Conservation (phyloP, 2,888 invertebrate genomes). For the Drosophila diplacantha region DNA sequence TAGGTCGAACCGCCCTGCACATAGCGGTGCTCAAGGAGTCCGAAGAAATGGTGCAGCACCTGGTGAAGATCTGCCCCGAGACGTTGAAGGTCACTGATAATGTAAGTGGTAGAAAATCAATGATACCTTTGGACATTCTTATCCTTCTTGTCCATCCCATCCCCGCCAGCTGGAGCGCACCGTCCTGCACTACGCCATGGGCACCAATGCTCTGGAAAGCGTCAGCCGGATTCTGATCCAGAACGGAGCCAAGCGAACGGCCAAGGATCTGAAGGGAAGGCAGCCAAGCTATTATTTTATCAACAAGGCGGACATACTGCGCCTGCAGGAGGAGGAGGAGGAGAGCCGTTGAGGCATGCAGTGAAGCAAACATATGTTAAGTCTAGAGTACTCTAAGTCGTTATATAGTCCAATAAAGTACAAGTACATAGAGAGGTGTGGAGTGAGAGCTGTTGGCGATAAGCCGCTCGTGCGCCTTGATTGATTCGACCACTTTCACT, state of each 20-base stretch:
- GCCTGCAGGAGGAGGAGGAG: slow-evolving; percentile 91
- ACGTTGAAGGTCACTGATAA: slow-evolving; percentile 89
- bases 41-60: slow-evolving; percentile 87
- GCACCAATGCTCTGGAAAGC: slow-evolving; percentile 88
- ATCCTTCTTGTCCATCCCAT: background rate
- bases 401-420: slow-evolving; percentile 33
- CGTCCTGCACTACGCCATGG: slow-evolving; percentile 94
- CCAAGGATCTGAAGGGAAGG: slow-evolving; percentile 91
- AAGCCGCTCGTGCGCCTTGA: slow-evolving; percentile 15
- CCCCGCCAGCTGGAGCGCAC: slow-evolving; percentile 87
- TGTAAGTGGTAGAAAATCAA: slow-evolving; percentile 78
- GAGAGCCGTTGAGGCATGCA: slow-evolving; percentile 71
- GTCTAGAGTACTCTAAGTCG: slow-evolving; percentile 29
- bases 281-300: slow-evolving; percentile 95
- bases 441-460: background rate
- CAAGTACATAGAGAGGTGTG: slow-evolving; percentile 5
- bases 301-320: slow-evolving; percentile 91
- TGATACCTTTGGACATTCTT: background rate
- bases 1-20: slow-evolving; percentile 88
- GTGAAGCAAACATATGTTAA: slow-evolving; percentile 38
- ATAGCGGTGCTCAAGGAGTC: slow-evolving; percentile 91
- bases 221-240: slow-evolving; percentile 88
- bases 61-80: slow-evolving; percentile 86
- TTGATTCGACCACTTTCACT: slow-evolving; percentile 31
- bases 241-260: slow-evolving; percentile 88